Evolutionary conservation across 2,113 vertebrate genomes (phyloP).

Genomic region (Colistium nudipinnis): DNA sequence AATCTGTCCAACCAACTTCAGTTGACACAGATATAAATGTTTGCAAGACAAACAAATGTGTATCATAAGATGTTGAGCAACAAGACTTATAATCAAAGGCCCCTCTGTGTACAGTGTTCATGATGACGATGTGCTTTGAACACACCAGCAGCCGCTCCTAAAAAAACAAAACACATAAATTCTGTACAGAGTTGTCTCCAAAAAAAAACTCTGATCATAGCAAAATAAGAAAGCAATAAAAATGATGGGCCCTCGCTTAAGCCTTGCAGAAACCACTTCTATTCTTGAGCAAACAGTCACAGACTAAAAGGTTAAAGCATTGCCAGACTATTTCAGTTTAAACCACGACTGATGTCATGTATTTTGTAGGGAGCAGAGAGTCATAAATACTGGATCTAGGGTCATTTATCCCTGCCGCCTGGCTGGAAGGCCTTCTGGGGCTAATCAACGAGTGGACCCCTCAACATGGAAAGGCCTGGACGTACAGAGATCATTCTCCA

Average conservation of each 20-base stretch:
- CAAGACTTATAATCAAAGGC: no score
- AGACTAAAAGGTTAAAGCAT: slow-evolving; percentile 9
- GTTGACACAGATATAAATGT: no score
- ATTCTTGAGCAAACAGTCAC: slow-evolving; percentile 16
- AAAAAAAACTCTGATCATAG: background rate
- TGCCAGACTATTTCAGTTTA: slow-evolving; percentile 25
- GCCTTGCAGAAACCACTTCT: slow-evolving; percentile 18
- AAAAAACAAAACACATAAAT: background rate
- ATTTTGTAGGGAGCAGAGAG: background rate
- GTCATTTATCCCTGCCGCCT: slow-evolving; percentile 19
- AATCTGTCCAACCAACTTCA: no score
- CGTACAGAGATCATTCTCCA: background rate
- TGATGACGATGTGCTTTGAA: background rate
- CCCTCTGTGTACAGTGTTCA: background rate
- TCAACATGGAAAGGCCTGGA: background rate
- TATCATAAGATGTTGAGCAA: no score
- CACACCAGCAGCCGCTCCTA: background rate
- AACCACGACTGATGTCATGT: slow-evolving; percentile 32
- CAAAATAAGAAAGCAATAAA: background rate
- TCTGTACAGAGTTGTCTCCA: background rate
- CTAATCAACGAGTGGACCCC: slow-evolving; percentile 25
- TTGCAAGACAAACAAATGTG: no score
- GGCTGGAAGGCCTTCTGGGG: slow-evolving; percentile 45
- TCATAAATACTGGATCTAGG: slow-evolving; percentile 33
- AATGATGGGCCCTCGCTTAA: background rate